Evolutionary conservation across 2,113 vertebrate genomes (phyloP).

Genomic region (Carassius auratus): DNA sequence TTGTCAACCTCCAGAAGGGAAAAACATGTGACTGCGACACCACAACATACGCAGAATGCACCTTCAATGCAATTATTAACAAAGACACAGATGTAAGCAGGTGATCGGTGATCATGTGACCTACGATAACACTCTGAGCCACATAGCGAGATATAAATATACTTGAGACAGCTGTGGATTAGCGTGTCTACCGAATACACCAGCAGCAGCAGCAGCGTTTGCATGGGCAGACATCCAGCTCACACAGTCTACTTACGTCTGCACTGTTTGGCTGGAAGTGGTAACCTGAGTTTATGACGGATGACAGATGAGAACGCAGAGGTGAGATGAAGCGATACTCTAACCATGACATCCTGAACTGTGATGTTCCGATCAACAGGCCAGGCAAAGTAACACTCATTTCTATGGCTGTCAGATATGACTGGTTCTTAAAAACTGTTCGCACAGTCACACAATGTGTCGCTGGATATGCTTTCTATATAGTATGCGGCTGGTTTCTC

Average conservation of each 20-base stretch:
- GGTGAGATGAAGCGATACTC: not conserved
- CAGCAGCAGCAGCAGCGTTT: not conserved
- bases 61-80: constrained; percentile 12
- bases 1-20: not conserved
- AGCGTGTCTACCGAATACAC: constrained; percentile 20
- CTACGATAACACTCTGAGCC: not conserved
- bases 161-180: constrained; percentile 32
- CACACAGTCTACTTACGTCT: constrained; percentile 27
- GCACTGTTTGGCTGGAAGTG: constrained; percentile 33
- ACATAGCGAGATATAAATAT: constrained; percentile 22
- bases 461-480: not conserved
- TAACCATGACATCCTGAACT: constrained; percentile 6
- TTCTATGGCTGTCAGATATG: not conserved
- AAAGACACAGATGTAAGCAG: constrained; percentile 4
- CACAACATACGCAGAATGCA: not conserved
- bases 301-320: not conserved
- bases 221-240: constrained; percentile 12
- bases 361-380: not conserved
- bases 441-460: not conserved
- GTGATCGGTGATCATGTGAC: constrained; percentile 6
- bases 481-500: not conserved
- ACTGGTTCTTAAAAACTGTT: not conserved
- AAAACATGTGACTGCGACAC: not conserved
- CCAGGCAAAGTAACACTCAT: not conserved
- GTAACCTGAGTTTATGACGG: constrained; percentile 12